Conservation (phyloP, 2,888 invertebrate genomes). For the Tridacna gigas region DNA sequence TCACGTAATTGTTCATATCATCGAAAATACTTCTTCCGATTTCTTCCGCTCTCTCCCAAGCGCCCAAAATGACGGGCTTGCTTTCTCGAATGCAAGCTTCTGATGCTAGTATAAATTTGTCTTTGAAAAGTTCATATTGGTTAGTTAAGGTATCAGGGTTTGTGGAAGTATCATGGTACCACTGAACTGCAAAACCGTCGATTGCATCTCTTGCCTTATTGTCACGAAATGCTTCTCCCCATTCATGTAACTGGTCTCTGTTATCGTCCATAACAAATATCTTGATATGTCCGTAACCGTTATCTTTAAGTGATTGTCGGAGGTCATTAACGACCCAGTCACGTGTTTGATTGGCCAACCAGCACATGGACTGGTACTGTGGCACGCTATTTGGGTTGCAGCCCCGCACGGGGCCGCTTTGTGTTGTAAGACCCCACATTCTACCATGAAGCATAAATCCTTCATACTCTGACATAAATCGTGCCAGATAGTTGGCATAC, state of each 20-base stretch:
- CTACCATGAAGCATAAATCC: conserved; percentile 86
- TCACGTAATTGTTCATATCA: conserved; percentile 90
- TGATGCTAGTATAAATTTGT: conserved; percentile 89
- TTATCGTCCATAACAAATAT: conserved; percentile 92
- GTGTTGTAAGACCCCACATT: conserved; percentile 93
- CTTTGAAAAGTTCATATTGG: conserved; percentile 89
- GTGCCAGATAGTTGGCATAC: conserved; percentile 49
- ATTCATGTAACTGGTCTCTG: conserved; percentile 88
- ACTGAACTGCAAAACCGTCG: conserved; percentile 92
- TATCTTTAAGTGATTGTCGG: conserved; percentile 89
- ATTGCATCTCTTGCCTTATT: conserved; percentile 85
- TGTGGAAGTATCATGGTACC: conserved; percentile 89
- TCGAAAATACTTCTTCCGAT: conserved; percentile 89
- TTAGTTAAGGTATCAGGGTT: conserved; percentile 87
- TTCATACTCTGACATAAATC: conserved; percentile 91
- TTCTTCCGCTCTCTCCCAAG: conserved; percentile 90
- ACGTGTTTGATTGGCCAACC: conserved; percentile 88
- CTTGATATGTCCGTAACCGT: conserved; percentile 87
- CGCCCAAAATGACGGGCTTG: conserved; percentile 88
- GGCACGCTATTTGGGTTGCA: conserved; percentile 86
- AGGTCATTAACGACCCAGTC: conserved; percentile 90
- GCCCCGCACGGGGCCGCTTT: conserved; percentile 91
- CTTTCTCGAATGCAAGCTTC: conserved; percentile 90
- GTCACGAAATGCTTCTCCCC: conserved; percentile 87
- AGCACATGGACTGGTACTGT: conserved; percentile 89